Evolutionary conservation across 2,113 vertebrate species (phyloP), one percentile per base, ranked within the genome.

Genomic region (Eidolon helvum): DNA sequence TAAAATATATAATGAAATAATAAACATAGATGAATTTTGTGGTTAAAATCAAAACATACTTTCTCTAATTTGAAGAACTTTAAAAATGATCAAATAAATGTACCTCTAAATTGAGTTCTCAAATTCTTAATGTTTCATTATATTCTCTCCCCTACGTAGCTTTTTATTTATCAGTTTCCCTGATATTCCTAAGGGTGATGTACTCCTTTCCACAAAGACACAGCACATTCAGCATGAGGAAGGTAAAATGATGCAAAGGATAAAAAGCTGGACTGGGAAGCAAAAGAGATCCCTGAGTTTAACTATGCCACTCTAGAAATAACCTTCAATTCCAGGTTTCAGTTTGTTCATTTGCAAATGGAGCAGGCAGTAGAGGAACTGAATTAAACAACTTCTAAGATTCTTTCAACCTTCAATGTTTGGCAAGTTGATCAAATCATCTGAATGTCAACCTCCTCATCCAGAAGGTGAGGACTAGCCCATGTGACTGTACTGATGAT

Each of bases 241-340:
- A 61, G 69, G 19, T 33, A 28, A 45, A 80, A 26, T 2, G 35
- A 40, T 12, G 24, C 1, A 5, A 68, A 65, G 53, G 9, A 19
- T 7, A 2, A 18, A 38, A 8, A 38, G 16, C 28, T 6, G 10
- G 55, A 38, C 63, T 0, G 0, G 45, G 15, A 79, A 22, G 21
- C 26, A 53, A 11, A 1, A 68, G 35, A 72, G 33, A n/a, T 5
- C 4, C 35, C 12, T 0, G 0, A 6, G n/a, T 6, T 30, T 33
- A 21, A 15, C 26, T 71, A 8, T 18, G 21, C 57, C 15, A 28
- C 4, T 0, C 14, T 90, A 7, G 26, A 57, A 83, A 45, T 10
- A 38, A 8, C 48, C 40, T 38, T 84, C 33, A 26, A 4, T 12
- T 87, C 77, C 43, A 63, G 66, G 40, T 48, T 90, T 92, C 57